A percentile compares a stretch with the other conserved stretches of the same genome.
phyloP scores from a whole-genome alignment of 2,797 vertebrate genomes.

The Parambassis ranga region DNA sequence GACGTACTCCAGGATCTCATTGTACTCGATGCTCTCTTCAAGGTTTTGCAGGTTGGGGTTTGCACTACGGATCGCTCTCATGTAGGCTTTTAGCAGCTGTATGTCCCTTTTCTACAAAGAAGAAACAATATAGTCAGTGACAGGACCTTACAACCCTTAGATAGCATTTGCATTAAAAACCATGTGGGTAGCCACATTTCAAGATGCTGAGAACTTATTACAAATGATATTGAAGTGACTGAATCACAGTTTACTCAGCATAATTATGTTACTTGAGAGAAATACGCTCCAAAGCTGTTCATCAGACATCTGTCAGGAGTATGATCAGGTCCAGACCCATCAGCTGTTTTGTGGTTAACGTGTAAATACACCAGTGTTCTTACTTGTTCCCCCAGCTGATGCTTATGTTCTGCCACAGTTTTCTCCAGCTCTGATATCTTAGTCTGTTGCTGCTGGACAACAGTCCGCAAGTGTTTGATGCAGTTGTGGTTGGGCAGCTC shows the following conservation, averaged over 20 bases:
- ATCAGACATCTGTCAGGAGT: background rate
- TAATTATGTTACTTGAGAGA: too few species aligned
- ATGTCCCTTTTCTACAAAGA: slow-evolving; percentile 91
- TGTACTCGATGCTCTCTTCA: slow-evolving; percentile 98
- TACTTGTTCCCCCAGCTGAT: slow-evolving; percentile 96
- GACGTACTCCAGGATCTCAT: slow-evolving; percentile 97
- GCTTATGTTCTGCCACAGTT: slow-evolving; percentile 91
- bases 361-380: background rate
- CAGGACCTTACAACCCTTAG: background rate
- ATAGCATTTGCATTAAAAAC: too few species aligned
- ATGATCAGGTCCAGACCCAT: background rate
- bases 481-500: slow-evolving; percentile 96
- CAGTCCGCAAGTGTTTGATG: slow-evolving; percentile 91
- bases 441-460: slow-evolving; percentile 94
- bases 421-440: slow-evolving; percentile 96
- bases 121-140: slow-evolving; percentile 7
- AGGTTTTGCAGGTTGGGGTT: slow-evolving; percentile 98
- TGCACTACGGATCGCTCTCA: slow-evolving; percentile 95
- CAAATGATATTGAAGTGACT: too few species aligned
- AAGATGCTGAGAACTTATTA: too few species aligned
- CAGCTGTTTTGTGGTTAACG: background rate
- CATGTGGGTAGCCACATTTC: background rate
- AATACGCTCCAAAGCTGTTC: too few species aligned
- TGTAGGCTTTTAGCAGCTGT: slow-evolving; percentile 96
- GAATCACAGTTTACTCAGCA: too few species aligned